Percentiles rank a stretch among this genome's conserved stretches.
phyloP scores from a whole-genome alignment of 2,113 vertebrate genomes.

The Mionectes macconnelli region DNA sequence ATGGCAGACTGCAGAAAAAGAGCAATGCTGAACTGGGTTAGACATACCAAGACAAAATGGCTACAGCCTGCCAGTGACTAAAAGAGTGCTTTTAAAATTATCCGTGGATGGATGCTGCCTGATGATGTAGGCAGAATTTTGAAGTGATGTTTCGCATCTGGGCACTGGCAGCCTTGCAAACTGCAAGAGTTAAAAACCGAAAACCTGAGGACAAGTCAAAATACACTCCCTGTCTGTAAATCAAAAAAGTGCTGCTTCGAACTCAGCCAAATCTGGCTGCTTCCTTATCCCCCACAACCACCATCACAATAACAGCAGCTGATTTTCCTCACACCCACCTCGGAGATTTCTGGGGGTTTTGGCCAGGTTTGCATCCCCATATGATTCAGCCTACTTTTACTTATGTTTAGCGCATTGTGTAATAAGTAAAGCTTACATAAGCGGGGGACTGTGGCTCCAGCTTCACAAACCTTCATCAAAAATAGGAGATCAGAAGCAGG shows the following conservation, averaged over 20 bases:
- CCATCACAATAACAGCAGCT: constrained; percentile 55
- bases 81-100: neutral
- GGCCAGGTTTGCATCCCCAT: constrained; percentile 62
- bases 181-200: constrained; percentile 50
- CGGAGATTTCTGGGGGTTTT: constrained; percentile 59
- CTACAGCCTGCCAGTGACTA: neutral
- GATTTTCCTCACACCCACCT: constrained; percentile 67
- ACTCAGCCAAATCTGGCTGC: constrained; percentile 27
- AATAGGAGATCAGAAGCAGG: constrained; percentile 42
- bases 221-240: constrained; percentile 19
- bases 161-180: neutral
- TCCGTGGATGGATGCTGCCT: neutral
- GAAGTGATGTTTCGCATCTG: neutral
- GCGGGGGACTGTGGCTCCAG: constrained; percentile 24
- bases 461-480: constrained; percentile 51
- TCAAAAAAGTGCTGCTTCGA: neutral
- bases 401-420: constrained; percentile 65
- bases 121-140: neutral
- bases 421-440: constrained; percentile 64
- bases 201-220: constrained; percentile 30
- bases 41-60: neutral
- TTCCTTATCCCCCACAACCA: constrained; percentile 37
- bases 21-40: neutral
- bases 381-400: constrained; percentile 67
- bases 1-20: neutral